These are phyloP conservation scores for Echinarachnius parma DNA, from an alignment of 53 echinoderm and acorn worm genomes.

Conservation along the genomic window DNA sequence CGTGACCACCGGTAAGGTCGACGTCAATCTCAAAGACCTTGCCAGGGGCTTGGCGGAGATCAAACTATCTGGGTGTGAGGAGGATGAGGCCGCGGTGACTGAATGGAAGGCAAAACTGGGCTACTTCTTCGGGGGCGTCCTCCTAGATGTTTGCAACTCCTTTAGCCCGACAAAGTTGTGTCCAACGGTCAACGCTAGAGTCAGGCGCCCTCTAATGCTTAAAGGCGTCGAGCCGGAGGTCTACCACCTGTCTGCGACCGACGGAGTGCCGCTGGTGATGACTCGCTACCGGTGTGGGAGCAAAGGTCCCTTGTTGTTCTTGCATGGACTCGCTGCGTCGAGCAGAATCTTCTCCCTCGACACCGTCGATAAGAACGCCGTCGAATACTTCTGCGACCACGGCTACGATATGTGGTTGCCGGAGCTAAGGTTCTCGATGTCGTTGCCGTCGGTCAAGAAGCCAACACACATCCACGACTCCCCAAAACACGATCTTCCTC, in stretches of 20 bases:
- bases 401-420: slow-evolving; percentile 23
- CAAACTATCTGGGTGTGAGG: too few species aligned
- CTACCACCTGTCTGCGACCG: background rate
- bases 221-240: slow-evolving; percentile 9
- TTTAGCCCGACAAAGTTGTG: slow-evolving; percentile 3
- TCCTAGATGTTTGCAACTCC: background rate
- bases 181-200: background rate
- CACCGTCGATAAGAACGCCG: slow-evolving; percentile 20
- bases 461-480: slow-evolving; percentile 9
- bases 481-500: slow-evolving; percentile 11
- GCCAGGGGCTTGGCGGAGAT: slow-evolving; percentile 40
- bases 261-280: too few species aligned
- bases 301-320: too few species aligned
- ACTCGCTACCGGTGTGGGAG: too few species aligned
- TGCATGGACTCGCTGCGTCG: too few species aligned
- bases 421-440: too few species aligned
- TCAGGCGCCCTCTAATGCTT: slow-evolving; percentile 15
- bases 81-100: background rate
- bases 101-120: too few species aligned
- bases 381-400: slow-evolving; percentile 13
- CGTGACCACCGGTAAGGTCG: slow-evolving; percentile 35
- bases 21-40: slow-evolving; percentile 41
- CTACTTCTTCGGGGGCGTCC: slow-evolving; percentile 19
- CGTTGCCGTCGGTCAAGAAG: background rate
- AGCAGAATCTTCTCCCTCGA: too few species aligned